These are phyloP conservation scores for Ectemnius cavifrons DNA, from an alignment of 2,888 invertebrate genomes.

Conservation along the genomic window DNA sequence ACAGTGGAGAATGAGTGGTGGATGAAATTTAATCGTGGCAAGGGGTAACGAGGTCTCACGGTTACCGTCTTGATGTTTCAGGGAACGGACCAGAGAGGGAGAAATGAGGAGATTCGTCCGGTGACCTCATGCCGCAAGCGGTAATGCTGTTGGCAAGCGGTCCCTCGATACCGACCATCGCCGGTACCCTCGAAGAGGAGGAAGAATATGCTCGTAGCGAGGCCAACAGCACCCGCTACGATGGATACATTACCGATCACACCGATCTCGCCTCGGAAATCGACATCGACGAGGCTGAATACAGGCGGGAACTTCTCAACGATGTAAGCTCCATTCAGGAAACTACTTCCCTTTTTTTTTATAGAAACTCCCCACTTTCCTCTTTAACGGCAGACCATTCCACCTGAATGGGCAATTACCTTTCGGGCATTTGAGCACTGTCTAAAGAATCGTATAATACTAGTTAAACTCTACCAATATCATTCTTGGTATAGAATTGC, in stretches of 20 bases:
- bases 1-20: neutral
- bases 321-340: constrained; percentile 83
- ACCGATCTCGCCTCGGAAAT: constrained; percentile 88
- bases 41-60: neutral
- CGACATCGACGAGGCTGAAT: constrained; percentile 85
- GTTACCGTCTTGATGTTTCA: constrained; percentile 36
- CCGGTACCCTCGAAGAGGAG: constrained; percentile 74
- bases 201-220: constrained; percentile 74
- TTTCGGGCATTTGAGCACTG: neutral
- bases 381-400: no score
- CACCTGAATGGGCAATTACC: no score
- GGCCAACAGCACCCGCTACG: constrained; percentile 73
- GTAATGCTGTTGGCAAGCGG: constrained; percentile 75
- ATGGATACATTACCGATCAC: constrained; percentile 87
- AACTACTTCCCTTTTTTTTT: neutral
- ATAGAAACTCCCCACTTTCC: neutral
- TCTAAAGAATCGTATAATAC: neutral
- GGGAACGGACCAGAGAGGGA: constrained; percentile 48
- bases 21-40: neutral
- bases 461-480: no score
- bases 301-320: constrained; percentile 86
- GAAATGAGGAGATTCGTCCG: constrained; percentile 62
- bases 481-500: no score
- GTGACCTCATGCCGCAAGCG: constrained; percentile 63
- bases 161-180: constrained; percentile 75